Evolutionary conservation across 2,888 invertebrate species (phyloP), one percentile per base, ranked within the genome.

Genomic region (Ophraella communa): DNA sequence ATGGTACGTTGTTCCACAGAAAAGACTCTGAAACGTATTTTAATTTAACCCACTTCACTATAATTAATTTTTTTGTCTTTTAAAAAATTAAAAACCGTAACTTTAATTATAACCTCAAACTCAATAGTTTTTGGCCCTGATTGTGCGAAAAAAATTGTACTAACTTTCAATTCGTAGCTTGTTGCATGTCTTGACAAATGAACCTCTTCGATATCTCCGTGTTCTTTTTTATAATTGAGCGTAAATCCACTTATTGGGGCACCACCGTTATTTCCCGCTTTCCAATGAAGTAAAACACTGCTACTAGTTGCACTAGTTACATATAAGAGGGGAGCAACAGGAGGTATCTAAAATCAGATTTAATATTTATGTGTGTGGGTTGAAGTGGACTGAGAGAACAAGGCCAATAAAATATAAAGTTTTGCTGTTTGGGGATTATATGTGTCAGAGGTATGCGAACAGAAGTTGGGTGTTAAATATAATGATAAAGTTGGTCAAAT

Each of bases 271-370:
- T 86, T 87, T 11, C 88, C 88, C n/a, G 89, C 82, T 78, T 90
- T 90, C 91, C 91, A 91, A 71, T 91, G 90, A 71, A 91, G 84
- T 47, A 90, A 81, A 64, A 93, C 88, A 70, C 91, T 91, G 73
- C 88, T 89, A 54, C 90, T 89, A 0, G 92, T 92, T 2, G 91
- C 90, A 75, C 91, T 90, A 3, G 90, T 90, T 3, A 92, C 89
- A 73, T 90, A 90, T 1, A 93, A 82, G 4, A 88, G 85, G 0
- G 93, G 93, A 0, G 92, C 88, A 33, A 86, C 85, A 0, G 93
- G 93, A 8, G 92, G 91, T 51, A 91, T 92, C 84, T 91, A 89
- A 0, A 91, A 81, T n/a, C 23, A n/a, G n/a, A n/a, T n/a, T n/a
- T n/a, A 33, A n/a, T 33, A 33, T 33, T 33, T n/a, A 10, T n/a